phyloP scores from a whole-genome alignment of 2,113 vertebrate species.

The Mormoops blainvillei region DNA sequence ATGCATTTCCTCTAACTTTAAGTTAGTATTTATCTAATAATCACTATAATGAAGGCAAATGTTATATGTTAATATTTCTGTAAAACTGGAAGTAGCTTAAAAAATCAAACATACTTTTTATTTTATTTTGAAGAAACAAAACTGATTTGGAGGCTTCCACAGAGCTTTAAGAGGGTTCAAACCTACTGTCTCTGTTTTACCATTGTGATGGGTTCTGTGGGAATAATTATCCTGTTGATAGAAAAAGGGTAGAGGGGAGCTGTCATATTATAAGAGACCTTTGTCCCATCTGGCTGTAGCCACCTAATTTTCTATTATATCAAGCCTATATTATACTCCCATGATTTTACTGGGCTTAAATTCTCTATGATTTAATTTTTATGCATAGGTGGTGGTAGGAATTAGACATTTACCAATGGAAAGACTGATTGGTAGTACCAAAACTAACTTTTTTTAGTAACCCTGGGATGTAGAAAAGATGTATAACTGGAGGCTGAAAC shows the following conservation, averaged over 20 bases:
- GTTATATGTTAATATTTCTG: conserved; percentile 52
- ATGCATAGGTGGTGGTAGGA: neutral
- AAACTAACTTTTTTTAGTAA: neutral
- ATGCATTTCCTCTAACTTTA: conserved; percentile 47
- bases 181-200: neutral
- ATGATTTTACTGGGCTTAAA: neutral
- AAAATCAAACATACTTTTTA: conserved; percentile 28
- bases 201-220: neutral
- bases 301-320: conserved; percentile 32
- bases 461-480: neutral
- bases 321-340: neutral
- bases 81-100: neutral
- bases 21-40: conserved; percentile 59
- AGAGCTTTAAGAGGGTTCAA: neutral
- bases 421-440: neutral
- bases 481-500: rapidly evolving
- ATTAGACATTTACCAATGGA: neutral
- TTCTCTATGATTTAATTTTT: neutral
- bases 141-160: conserved; percentile 1
- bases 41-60: conserved; percentile 56
- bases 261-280: neutral
- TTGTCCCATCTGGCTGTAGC: conserved; percentile 11
- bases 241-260: neutral
- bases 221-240: neutral
- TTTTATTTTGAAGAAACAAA: conserved; percentile 38